A percentile compares a stretch with the other conserved stretches of the same genome.
These are phyloP conservation scores for Aricia agestis DNA, from an alignment of 1,140 invertebrate genomes.

Conservation along the genomic window DNA sequence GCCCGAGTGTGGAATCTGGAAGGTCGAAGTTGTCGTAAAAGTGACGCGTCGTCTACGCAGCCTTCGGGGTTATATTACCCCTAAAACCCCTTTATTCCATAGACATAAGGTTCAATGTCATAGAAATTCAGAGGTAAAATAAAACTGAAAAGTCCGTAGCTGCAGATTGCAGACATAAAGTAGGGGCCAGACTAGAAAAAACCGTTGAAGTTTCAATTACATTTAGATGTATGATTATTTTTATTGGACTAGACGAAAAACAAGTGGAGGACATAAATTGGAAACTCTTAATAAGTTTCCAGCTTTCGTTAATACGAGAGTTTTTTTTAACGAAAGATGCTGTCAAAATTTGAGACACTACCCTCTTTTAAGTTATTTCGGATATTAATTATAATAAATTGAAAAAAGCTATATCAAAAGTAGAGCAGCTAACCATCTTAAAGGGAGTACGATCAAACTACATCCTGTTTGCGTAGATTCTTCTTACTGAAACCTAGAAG, in stretches of 20 bases:
- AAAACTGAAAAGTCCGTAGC: background rate
- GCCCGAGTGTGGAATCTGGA: background rate
- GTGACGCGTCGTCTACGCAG: background rate
- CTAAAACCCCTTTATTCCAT: too few species aligned
- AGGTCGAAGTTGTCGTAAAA: background rate
- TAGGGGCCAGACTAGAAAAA: background rate
- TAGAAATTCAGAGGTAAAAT: too few species aligned
- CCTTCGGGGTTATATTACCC: too few species aligned
- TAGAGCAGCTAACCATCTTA: too few species aligned
- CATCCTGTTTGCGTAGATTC: too few species aligned
- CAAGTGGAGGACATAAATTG: background rate
- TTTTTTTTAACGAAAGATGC: too few species aligned
- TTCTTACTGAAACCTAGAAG: too few species aligned
- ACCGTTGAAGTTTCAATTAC: background rate
- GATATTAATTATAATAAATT: too few species aligned
- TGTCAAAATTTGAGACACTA: background rate
- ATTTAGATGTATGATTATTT: constrained; percentile 4
- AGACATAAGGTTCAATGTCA: too few species aligned
- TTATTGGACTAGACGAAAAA: background rate
- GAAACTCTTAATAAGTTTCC: background rate
- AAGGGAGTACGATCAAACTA: too few species aligned
- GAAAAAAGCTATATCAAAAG: too few species aligned
- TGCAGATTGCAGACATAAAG: background rate
- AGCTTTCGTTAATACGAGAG: background rate
- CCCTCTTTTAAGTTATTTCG: too few species aligned